phyloP scores from a whole-genome alignment of 2,888 invertebrate species.

The Colostygia pectinataria region DNA sequence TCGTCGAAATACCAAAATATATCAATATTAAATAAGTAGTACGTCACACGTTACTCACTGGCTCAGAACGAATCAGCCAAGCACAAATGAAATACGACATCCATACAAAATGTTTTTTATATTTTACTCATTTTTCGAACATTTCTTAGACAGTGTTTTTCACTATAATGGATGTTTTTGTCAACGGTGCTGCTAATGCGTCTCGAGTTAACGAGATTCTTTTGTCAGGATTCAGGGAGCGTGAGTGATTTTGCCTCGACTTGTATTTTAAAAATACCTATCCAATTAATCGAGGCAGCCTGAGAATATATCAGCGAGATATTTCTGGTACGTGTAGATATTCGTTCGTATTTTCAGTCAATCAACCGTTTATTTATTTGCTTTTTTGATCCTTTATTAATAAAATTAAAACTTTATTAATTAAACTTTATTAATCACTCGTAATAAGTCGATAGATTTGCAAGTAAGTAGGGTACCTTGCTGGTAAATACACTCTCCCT shows the following conservation, averaged over 20 bases:
- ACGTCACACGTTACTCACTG: no score
- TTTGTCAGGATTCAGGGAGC: slow-evolving; percentile 33
- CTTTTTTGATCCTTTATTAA: no score
- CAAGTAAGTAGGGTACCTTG: no score
- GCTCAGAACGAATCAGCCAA: background rate
- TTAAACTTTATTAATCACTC: no score
- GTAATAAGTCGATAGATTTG: no score
- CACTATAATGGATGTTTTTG: slow-evolving; percentile 22
- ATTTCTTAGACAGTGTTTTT: slow-evolving; percentile 24
- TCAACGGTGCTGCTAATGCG: slow-evolving; percentile 37
- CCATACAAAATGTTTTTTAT: background rate
- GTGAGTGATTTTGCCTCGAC: slow-evolving; percentile 15
- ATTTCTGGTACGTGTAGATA: background rate
- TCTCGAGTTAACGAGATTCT: slow-evolving; percentile 36
- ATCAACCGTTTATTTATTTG: no score
- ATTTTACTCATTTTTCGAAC: slow-evolving; percentile 2
- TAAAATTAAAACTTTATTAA: no score
- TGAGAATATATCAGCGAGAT: background rate
- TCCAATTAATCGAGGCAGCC: slow-evolving; percentile 5
- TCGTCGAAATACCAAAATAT: no score
- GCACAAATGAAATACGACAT: no score
- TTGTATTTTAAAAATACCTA: slow-evolving; percentile 14
- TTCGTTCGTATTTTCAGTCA: background rate
- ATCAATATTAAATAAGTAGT: no score
- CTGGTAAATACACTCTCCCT: no score